These are phyloP conservation scores for Takifugu flavidus DNA, from an alignment of 2,113 vertebrate species.

Conservation along the genomic window DNA sequence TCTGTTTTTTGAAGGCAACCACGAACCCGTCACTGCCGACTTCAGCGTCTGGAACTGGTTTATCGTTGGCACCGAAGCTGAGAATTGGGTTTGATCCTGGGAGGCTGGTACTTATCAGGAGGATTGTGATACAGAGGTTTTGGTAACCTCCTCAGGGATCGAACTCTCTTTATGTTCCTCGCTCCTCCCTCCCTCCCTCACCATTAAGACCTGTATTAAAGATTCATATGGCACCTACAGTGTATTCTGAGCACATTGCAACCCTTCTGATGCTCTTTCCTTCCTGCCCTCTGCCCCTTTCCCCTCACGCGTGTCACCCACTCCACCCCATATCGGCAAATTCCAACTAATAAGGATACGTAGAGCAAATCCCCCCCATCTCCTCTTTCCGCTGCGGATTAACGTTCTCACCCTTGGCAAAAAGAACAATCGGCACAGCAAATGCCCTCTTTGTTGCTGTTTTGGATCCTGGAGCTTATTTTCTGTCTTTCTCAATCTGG, in stretches of 20 bases:
- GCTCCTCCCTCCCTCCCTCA: constrained; percentile 42
- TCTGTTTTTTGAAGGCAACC: constrained; percentile 49
- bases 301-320: constrained; percentile 5
- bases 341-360: constrained; percentile 74
- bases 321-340: constrained; percentile 46
- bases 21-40: constrained; percentile 17
- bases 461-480: constrained; percentile 52
- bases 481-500: constrained; percentile 25
- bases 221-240: constrained; percentile 60
- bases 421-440: constrained; percentile 69
- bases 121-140: constrained; percentile 56
- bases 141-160: constrained; percentile 49
- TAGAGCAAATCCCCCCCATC: constrained; percentile 71
- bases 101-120: constrained; percentile 55
- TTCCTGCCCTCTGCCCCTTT: constrained; percentile 43
- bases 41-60: constrained; percentile 17
- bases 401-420: constrained; percentile 58
- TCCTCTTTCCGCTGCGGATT: constrained; percentile 67
- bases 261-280: constrained; percentile 36
- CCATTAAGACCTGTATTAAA: constrained; percentile 67
- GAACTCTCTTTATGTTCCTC: constrained; percentile 48
- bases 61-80: constrained; percentile 27
- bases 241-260: constrained; percentile 36
- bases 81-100: constrained; percentile 60
- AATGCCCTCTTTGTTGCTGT: constrained; percentile 58